Base-by-base conservation (phyloP, 2,888 invertebrate genomes). In the Charanyca ferruginea region DNA sequence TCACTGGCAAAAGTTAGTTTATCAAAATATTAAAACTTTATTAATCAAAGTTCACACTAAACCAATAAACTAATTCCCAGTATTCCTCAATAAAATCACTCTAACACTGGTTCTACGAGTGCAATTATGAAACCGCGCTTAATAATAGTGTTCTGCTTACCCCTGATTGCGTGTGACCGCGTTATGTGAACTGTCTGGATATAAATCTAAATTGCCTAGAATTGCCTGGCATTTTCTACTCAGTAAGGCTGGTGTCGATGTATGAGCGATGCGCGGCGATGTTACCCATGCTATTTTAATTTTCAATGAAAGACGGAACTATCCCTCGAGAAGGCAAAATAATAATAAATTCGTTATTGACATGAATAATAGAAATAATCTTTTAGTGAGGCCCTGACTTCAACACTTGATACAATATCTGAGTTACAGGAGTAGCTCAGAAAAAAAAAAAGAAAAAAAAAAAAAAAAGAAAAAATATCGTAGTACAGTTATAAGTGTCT, bases 131-230 rank as follows among this genome's bases (percentile, higher is more conserved):
- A 32, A 23, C 44, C 16, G 41, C 54, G 42, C 20, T 52, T 69
- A 73, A 73, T 73, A 64, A 69, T 64, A 69, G 70, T 55, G 51
- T 54, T 82, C 81, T 79, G 73, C 71, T 67, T 71, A 71, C 66
- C 70, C 72, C 69, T 85, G 84, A 84, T 87, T 84, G 85, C 85
- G 87, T 86, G 85, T 86, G 89, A 87, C 89, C 88, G 86, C 79
- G 87, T 88, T 87, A 89, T 87, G 84, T 88, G 86, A 86, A 87
- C 85, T 84, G 85, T 78, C 87, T 84, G 83, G 91, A 91, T 91
- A 89, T 74, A 81, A 82, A 91, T 92, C 91, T 91, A 89, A 90
- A 91, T 89, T 89, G 86, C 58, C 53, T 73, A 74, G 63, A 38
- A 38, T 38, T 38, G 38, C 38, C 38, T 38, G 38, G 49, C 49